Base-by-base conservation (phyloP, 2,797 vertebrate genomes). In the Pangasius krempfi region DNA sequence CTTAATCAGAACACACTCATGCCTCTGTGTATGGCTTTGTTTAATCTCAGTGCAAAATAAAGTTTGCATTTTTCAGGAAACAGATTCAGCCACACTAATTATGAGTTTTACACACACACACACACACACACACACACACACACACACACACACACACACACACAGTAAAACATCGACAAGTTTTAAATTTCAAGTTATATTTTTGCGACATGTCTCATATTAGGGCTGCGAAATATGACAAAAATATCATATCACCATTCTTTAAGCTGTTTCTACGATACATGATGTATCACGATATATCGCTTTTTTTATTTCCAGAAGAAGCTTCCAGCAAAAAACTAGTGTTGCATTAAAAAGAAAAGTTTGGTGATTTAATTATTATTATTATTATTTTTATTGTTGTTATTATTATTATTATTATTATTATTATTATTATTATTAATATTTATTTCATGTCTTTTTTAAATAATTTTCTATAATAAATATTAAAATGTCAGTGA, bases 41-140 rank as follows among this genome's bases (percentile, higher is more conserved):
- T 84, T 91, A 91, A 92, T 92, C 92, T 90, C 85, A 52, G 54
- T 90, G 89, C 90, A 81, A 91, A 89, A 84, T 90, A 85, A 91
- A 92, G 82, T 90, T 86, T 1, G 40, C 72, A 72, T 81, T 88
- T 82, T 87, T 56, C 87, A 86, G 86, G 82, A 87, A 66, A 68
- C 30, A 3, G 56, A 25, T 81, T 85, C 72, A 40, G 37, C 27
- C 64, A 18, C 75, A 37, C 54, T 40, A 40, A 60, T 62, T 70
- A 33, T 73, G 30, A 33, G 30, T 47, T 18, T 27, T 20, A 8
- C 50, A 9, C 50, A 54, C 52, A 27, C 40, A 27, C 72, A 14
- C 22, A 75, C 72, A 75, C 40, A 47, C 72, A 52, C 75, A 52
- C 75, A 37, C 52, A 25, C 52, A 58, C 78, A 37, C 18, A 80